These are phyloP conservation scores for Delichon dasypus DNA, from an alignment of 2,797 vertebrate genomes.

Conservation along the genomic window DNA sequence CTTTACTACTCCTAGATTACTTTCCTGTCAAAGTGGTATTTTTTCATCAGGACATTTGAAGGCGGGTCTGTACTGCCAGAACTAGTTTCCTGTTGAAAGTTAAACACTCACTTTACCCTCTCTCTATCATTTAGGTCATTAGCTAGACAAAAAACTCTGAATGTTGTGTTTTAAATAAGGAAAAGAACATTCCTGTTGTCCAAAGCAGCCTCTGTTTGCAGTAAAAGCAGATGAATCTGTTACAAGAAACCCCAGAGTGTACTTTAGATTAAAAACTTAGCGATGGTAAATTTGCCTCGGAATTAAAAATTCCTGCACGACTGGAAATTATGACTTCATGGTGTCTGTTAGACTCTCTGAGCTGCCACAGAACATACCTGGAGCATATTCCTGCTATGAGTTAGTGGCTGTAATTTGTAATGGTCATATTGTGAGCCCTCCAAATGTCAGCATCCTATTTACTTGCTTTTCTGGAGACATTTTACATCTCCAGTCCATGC, in stretches of 20 bases:
- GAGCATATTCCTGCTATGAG: neutral
- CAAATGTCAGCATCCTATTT: slow-evolving; percentile 30
- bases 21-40: neutral
- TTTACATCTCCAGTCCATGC: neutral
- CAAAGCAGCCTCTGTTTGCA: neutral
- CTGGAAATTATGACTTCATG: slow-evolving; percentile 33
- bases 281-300: neutral
- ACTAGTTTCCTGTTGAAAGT: neutral
- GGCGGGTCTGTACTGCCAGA: neutral
- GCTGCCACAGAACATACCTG: neutral
- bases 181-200: neutral
- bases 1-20: no score
- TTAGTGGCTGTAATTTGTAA: neutral
- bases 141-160: neutral
- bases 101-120: neutral
- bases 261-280: slow-evolving; percentile 1
- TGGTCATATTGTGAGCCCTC: neutral
- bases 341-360: neutral
- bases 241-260: neutral
- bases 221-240: neutral
- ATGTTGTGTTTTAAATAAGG: neutral
- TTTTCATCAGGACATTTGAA: neutral
- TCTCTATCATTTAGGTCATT: neutral
- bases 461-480: neutral
- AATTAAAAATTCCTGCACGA: neutral